Percentiles rank a stretch among this genome's conserved stretches.
Evolutionary conservation across 2,113 vertebrate species (phyloP).

Genomic region (Calyptommatus sinebrachiatus): DNA sequence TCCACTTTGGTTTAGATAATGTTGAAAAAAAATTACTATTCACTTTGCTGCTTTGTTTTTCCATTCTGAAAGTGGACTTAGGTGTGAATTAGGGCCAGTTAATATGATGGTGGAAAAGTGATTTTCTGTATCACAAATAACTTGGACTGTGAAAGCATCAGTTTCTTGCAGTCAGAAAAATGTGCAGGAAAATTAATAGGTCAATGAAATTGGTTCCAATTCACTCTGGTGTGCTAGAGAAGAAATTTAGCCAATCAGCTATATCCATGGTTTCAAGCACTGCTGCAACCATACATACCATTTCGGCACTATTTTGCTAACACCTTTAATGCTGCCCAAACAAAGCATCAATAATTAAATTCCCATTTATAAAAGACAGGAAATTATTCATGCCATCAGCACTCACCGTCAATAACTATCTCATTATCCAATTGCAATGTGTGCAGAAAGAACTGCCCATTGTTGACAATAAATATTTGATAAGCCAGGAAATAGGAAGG

Average conservation of each 20-base stretch:
- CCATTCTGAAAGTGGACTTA: too few species aligned
- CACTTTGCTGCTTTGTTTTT: too few species aligned
- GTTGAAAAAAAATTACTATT: too few species aligned
- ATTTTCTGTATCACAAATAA: too few species aligned
- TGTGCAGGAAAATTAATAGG: not conserved
- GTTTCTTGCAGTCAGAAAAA: not conserved
- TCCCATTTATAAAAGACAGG: constrained; percentile 72
- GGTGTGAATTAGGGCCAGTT: too few species aligned
- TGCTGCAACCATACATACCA: constrained; percentile 18
- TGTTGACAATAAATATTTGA: constrained; percentile 82
- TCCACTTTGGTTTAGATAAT: too few species aligned
- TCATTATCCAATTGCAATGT: constrained; percentile 78
- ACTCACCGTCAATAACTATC: constrained; percentile 72
- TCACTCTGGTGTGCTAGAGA: not conserved
- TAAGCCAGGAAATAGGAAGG: constrained; percentile 72
- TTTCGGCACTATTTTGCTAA: constrained; percentile 51
- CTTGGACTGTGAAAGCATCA: not conserved
- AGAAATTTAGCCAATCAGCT: not conserved
- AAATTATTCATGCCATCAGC: constrained; percentile 79
- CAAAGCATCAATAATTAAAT: constrained; percentile 79
- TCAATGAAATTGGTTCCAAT: constrained; percentile 11
- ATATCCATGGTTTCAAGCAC: constrained; percentile 9
- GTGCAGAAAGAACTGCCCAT: constrained; percentile 76
- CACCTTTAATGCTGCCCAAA: constrained; percentile 72
- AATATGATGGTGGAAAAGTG: not conserved